Evolutionary conservation across 1,140 invertebrate species (phyloP).

Genomic region (Wasmannia auropunctata): DNA sequence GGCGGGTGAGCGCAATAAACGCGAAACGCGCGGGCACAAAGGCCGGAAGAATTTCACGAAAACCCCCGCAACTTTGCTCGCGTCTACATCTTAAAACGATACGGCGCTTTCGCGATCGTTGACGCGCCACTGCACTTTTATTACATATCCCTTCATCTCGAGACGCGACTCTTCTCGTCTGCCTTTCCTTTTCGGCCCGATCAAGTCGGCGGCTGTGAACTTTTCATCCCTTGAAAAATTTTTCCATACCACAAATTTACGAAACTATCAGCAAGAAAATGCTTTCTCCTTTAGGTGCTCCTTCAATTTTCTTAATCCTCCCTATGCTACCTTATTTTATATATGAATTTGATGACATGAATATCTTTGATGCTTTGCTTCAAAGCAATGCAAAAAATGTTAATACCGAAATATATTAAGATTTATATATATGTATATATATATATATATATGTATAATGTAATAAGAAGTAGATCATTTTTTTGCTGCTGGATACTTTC

Average conservation of each 20-base stretch:
- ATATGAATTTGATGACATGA: constrained; percentile 7
- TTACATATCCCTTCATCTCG: constrained; percentile 23
- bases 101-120: constrained; percentile 11
- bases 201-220: neutral
- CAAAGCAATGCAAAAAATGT: neutral
- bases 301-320: neutral
- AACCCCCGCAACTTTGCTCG: constrained; percentile 38
- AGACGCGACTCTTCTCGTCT: neutral
- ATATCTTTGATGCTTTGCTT: neutral
- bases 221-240: constrained; percentile 11
- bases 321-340: neutral
- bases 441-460: no score
- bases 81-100: constrained; percentile 56
- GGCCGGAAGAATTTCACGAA: constrained; percentile 36
- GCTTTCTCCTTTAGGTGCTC: neutral
- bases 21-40: constrained; percentile 37
- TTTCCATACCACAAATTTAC: neutral
- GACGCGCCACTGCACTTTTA: constrained; percentile 48
- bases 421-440: no score
- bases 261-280: neutral
- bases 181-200: neutral
- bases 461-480: neutral
- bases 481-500: neutral
- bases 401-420: no score
- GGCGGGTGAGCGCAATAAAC: constrained; percentile 41